phyloP scores from a whole-genome alignment of 2,888 invertebrate species.

The Oscheius onirici region DNA sequence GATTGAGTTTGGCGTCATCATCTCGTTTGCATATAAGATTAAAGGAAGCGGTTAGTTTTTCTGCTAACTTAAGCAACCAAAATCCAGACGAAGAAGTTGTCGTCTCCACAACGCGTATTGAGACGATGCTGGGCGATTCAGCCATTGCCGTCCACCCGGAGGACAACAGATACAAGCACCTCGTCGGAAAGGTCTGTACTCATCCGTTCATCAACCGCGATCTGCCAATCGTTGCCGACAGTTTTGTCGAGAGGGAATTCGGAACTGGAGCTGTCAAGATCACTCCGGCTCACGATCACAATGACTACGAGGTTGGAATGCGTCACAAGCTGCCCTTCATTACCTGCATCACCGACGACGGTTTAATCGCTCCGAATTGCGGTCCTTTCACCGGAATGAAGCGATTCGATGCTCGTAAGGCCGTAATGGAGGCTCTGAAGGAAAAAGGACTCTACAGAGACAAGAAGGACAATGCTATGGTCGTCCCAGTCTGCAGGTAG shows the following conservation, averaged over 20 bases:
- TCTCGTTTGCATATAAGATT: conserved; percentile 89
- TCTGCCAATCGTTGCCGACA: conserved; percentile 88
- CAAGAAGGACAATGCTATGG: conserved; percentile 90
- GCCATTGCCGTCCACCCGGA: conserved; percentile 97
- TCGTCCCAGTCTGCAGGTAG: conserved; percentile 83
- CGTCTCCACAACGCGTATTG: conserved; percentile 96
- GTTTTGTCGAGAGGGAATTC: conserved; percentile 92
- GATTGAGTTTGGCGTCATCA: conserved; percentile 91
- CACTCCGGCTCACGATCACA: conserved; percentile 95
- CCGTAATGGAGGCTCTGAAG: conserved; percentile 82
- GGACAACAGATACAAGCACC: conserved; percentile 80
- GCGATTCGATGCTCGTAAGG: conserved; percentile 73
- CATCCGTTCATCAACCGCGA: conserved; percentile 89
- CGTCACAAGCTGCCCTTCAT: conserved; percentile 86
- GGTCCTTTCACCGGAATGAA: conserved; percentile 63
- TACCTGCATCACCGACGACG: conserved; percentile 89
- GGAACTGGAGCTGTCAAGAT: conserved; percentile 99
- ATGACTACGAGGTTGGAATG: conserved; percentile 90
- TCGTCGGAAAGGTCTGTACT: conserved; percentile 75
- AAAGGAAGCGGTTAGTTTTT: conserved; percentile 72
- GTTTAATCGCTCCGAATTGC: conserved; percentile 78
- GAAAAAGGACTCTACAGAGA: conserved; percentile 81
- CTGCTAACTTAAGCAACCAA: neutral
- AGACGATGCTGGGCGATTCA: conserved; percentile 96
- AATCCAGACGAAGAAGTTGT: conserved; percentile 81